Base-by-base conservation (phyloP, 2,113 vertebrate species). In the Spizaetus ornatus region DNA sequence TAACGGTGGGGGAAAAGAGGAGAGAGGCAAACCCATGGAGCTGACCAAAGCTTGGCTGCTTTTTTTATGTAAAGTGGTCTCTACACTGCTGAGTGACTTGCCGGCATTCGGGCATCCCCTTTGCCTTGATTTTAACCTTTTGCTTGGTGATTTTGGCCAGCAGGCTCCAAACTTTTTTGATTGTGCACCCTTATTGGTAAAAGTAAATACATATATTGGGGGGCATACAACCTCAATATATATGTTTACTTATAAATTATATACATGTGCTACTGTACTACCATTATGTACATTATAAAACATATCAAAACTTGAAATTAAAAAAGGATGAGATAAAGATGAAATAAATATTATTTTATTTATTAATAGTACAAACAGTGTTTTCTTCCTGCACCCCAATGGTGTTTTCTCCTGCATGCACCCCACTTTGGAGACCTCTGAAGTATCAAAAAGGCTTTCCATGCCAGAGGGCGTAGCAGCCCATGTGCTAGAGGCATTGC, bases 381-480 rank as follows among this genome's bases (percentile, higher is more conserved):
- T 34, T 63, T 61, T 84, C 16, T 34, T 67, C 34, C 32, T 42
- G 50, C 42, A 56, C 4, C 17, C 17, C 34, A n/a, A 0, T 15
- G 31, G 26, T 52, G 23, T 70, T 85, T 73, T 73, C 5, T 42
- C 61, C 25, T 43, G 15, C 10, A 16, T 16, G 17, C 4, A 34
- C 13, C n/a, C 32, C 18, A 16, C 23, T 61, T 52, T 34, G 61
- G 59, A 56, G 29, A 38, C 7, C 6, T 22, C 40, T 52, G 52
- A 38, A 13, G 6, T 45, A 45, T n/a, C 66, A 36, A 29, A 79
- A 80, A 45, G 8, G 2, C 19, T 83, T 90, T 70, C 47, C 0
- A 0, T 40, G 22, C 26, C 4, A 1, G 20, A 7, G 2, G 62
- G 11, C 3, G 2, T 5, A 70, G 45, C 29, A 45, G 40, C 9